These are phyloP conservation scores for Mastigias papua DNA, from an alignment of 30 jellyfish, hydroid and myxozoan genomes.

Conservation along the genomic window DNA sequence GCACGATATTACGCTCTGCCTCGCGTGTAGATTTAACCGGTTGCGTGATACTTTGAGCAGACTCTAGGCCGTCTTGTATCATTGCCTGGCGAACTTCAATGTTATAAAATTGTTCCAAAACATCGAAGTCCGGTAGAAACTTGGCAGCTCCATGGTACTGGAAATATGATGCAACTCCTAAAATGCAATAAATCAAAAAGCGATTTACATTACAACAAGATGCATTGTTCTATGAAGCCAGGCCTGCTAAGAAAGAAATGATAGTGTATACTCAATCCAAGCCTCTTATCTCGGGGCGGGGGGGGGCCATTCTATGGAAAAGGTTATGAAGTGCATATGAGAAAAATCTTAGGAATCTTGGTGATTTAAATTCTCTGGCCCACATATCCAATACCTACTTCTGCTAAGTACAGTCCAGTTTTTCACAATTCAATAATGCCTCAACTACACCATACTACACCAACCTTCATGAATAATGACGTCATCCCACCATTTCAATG, in stretches of 20 bases:
- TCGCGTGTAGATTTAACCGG: slow-evolving; percentile 50
- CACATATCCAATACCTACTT: no score
- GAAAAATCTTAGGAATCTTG: no score
- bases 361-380: no score
- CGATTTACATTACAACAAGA: no score
- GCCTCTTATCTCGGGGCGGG: no score
- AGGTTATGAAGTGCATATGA: no score
- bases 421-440: no score
- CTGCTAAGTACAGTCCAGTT: no score
- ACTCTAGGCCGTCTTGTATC: slow-evolving; percentile 59
- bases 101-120: slow-evolving; percentile 75
- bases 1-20: slow-evolving; percentile 66
- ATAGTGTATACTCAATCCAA: no score
- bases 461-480: slow-evolving; percentile 94
- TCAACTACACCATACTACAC: no score
- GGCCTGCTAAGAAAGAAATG: no score
- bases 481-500: slow-evolving; percentile 94
- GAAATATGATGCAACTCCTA: slow-evolving; percentile 91
- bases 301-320: no score
- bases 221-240: background rate
- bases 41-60: slow-evolving; percentile 79
- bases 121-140: slow-evolving; percentile 67
- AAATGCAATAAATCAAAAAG: background rate
- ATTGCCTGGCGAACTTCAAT: slow-evolving; percentile 75
- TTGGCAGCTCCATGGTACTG: slow-evolving; percentile 79